Conservation (phyloP, 2,113 vertebrate species). For the Sterrhoptilus dennistouni region DNA sequence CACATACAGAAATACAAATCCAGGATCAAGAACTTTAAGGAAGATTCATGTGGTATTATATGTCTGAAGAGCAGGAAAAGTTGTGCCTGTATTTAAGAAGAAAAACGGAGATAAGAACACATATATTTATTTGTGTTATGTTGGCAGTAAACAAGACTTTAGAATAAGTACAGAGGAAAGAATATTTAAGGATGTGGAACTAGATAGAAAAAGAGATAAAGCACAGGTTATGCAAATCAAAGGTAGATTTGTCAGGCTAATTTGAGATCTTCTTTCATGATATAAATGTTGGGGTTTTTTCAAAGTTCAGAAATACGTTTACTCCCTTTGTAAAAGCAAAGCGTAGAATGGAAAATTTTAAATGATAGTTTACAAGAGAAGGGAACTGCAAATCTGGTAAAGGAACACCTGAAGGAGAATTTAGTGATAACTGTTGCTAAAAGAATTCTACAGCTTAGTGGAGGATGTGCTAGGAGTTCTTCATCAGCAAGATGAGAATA, state of each 20-base stretch:
- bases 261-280: background rate
- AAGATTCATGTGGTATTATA: background rate
- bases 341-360: background rate
- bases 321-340: background rate
- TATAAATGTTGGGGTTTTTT: background rate
- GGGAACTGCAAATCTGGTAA: background rate
- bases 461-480: background rate
- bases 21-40: background rate
- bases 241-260: background rate
- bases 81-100: background rate
- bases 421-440: background rate
- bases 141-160: background rate
- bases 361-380: background rate
- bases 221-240: background rate
- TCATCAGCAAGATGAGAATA: background rate
- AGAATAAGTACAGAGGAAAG: background rate
- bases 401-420: background rate
- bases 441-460: background rate
- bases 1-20: background rate
- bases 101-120: background rate
- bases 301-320: background rate
- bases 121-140: background rate
- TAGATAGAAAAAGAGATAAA: background rate
- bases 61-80: background rate
- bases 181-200: background rate